Conservation (phyloP, 2,888 invertebrate genomes). For the Tridacna gigas region DNA sequence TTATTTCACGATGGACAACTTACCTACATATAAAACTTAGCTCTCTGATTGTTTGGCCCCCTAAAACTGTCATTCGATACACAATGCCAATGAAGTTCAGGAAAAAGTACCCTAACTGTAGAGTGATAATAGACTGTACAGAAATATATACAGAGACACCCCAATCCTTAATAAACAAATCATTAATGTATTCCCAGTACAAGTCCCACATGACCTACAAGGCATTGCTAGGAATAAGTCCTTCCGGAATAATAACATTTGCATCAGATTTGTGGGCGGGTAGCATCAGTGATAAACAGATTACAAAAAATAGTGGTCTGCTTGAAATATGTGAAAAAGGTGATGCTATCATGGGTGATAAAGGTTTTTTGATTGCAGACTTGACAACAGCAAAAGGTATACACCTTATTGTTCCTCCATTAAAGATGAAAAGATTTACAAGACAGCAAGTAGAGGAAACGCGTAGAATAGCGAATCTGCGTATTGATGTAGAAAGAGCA, state of each 20-base stretch:
- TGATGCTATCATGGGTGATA: slow-evolving; percentile 64
- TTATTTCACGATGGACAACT: slow-evolving; percentile 30
- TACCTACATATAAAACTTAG: slow-evolving; percentile 32
- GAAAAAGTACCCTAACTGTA: slow-evolving; percentile 41
- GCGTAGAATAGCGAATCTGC: slow-evolving; percentile 23
- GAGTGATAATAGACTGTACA: slow-evolving; percentile 66
- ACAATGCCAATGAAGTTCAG: slow-evolving; percentile 53
- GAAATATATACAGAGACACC: slow-evolving; percentile 59
- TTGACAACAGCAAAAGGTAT: slow-evolving; percentile 38
- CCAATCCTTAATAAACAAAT: slow-evolving; percentile 33
- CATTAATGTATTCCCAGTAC: slow-evolving; percentile 49
- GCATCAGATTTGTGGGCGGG: slow-evolving; percentile 58
- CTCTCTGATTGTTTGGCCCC: slow-evolving; percentile 35
- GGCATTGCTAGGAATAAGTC: slow-evolving; percentile 55
- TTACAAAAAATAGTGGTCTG: slow-evolving; percentile 42
- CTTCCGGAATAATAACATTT: slow-evolving; percentile 57
- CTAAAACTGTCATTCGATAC: neutral
- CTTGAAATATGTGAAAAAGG: slow-evolving; percentile 54
- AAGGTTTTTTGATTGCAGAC: slow-evolving; percentile 57
- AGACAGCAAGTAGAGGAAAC: slow-evolving; percentile 38
- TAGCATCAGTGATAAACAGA: slow-evolving; percentile 57
- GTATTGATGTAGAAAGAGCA: slow-evolving; percentile 46
- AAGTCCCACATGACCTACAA: too few relatives aligned
- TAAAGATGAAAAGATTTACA: slow-evolving; percentile 41
- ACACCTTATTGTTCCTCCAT: slow-evolving; percentile 47